A percentile compares a stretch with the other conserved stretches of the same genome.
Evolutionary conservation across 2,888 invertebrate genomes (phyloP).

Genomic region (Pteria penguin): DNA sequence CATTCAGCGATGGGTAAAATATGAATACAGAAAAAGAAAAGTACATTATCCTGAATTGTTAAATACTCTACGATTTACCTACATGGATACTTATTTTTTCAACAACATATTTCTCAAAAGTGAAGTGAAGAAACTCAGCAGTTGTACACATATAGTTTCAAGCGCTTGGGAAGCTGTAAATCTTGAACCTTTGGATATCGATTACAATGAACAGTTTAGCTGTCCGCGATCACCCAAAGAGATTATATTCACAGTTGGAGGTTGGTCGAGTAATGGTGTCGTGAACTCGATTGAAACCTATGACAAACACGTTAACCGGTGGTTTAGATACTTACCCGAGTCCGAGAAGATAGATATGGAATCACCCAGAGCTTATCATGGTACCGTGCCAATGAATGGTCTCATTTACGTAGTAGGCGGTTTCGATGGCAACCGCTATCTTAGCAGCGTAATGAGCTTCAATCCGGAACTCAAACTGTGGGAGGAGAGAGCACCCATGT

Average conservation of each 20-base stretch:
- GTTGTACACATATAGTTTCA: conserved; percentile 21
- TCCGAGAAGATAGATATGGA: too few species aligned
- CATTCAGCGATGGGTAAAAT: conserved; percentile 83
- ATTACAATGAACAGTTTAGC: conserved; percentile 8
- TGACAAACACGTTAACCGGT: conserved; percentile 84
- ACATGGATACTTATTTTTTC: conserved; percentile 53
- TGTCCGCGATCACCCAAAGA: conserved; percentile 90
- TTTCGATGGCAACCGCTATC: conserved; percentile 81
- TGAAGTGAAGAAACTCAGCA: conserved; percentile 2
- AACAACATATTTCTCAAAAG: conserved; percentile 35
- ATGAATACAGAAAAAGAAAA: conserved; percentile 86
- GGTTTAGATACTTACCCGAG: conserved; percentile 85
- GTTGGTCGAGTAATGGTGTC: conserved; percentile 88
- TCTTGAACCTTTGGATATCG: conserved; percentile 31
- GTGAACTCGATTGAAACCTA: conserved; percentile 80
- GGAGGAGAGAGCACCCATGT: conserved; percentile 81
- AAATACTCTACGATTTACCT: conserved; percentile 60
- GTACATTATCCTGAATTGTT: conserved; percentile 85
- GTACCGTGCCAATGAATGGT: conserved; percentile 81
- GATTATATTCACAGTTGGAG: conserved; percentile 91
- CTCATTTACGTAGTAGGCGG: conserved; percentile 81
- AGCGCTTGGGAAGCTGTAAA: conserved; percentile 17
- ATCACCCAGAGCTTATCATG: conserved; percentile 90
- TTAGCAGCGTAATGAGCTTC: conserved; percentile 79
- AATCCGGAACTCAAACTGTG: conserved; percentile 76